Conservation (phyloP, 92 coral and sea anemone genomes). For the Epizoanthus ramosus region DNA sequence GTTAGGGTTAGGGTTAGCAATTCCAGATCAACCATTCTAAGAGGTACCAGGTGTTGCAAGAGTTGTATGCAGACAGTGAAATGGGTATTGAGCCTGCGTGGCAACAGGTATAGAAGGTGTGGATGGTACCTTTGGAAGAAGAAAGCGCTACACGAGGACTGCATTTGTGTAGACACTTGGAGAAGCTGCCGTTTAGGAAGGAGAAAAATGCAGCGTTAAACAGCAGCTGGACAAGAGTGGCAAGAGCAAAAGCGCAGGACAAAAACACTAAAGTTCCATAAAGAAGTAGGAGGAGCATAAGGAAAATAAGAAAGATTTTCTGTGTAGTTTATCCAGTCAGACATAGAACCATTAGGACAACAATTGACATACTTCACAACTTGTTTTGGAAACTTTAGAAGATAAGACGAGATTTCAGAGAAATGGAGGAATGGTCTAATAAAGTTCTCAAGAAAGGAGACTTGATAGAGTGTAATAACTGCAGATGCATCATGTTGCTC, state of each 20-base stretch:
- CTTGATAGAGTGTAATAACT: too few species aligned
- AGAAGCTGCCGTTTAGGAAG: constrained; percentile 10
- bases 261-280: background rate
- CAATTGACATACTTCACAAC: too few species aligned
- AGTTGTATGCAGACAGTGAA: background rate
- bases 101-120: too few species aligned
- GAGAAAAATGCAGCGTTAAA: constrained; percentile 20
- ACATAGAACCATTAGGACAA: too few species aligned
- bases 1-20: too few species aligned
- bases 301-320: background rate
- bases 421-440: too few species aligned
- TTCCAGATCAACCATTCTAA: background rate
- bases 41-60: background rate
- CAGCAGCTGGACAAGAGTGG: constrained; percentile 16
- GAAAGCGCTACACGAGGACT: background rate
- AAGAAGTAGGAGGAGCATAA: constrained; percentile 1
- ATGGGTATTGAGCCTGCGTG: background rate
- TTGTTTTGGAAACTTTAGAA: too few species aligned
- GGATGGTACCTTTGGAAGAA: too few species aligned
- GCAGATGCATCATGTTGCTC: too few species aligned
- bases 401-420: too few species aligned
- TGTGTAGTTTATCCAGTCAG: background rate
- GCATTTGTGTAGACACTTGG: constrained; percentile 24
- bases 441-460: too few species aligned
- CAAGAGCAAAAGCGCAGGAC: background rate